Percentiles rank a stretch among this genome's conserved stretches.
Evolutionary conservation across 35 echinoderm and acorn worm species (phyloP).

Genomic region (Eucidaris tribuloides): DNA sequence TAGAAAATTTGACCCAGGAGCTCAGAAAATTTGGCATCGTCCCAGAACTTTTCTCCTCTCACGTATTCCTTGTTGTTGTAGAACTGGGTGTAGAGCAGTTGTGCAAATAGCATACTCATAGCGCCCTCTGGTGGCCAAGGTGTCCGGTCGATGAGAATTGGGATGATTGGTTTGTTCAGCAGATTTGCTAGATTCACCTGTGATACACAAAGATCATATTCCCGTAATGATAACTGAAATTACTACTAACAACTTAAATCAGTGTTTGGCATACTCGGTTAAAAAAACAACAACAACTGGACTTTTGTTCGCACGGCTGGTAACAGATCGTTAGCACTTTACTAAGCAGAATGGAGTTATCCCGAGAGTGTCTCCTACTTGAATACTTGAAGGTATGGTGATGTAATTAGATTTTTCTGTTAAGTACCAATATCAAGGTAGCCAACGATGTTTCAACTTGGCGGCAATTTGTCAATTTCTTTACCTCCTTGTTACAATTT

Average conservation of each 20-base stretch:
- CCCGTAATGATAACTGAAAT: not conserved
- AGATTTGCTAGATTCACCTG: constrained; percentile 91
- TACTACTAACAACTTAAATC: no score
- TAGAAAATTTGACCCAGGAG: constrained; percentile 79
- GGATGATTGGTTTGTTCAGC: constrained; percentile 95
- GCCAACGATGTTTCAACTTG: not conserved
- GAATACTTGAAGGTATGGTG: not conserved
- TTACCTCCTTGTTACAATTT: constrained; percentile 96
- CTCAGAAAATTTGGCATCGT: constrained; percentile 84
- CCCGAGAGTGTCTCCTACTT: not conserved
- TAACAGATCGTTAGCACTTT: not conserved
- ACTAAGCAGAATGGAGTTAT: not conserved
- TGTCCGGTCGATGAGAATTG: constrained; percentile 75
- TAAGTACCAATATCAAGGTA: not conserved
- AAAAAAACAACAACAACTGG: not conserved
- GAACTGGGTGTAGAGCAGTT: constrained; percentile 91
- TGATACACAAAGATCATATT: not conserved
- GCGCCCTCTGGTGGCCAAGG: constrained; percentile 87
- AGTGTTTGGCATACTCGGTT: no score
- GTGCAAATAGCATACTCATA: constrained; percentile 95
- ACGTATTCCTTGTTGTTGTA: constrained; percentile 74
- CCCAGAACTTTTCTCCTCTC: constrained; percentile 94
- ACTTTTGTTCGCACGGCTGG: not conserved
- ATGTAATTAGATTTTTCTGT: not conserved
- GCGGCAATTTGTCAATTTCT: not conserved